A percentile compares a stretch with the other conserved stretches of the same genome.
These are phyloP conservation scores for Torymus auratus DNA, from an alignment of 2,888 invertebrate genomes.

Conservation along the genomic window DNA sequence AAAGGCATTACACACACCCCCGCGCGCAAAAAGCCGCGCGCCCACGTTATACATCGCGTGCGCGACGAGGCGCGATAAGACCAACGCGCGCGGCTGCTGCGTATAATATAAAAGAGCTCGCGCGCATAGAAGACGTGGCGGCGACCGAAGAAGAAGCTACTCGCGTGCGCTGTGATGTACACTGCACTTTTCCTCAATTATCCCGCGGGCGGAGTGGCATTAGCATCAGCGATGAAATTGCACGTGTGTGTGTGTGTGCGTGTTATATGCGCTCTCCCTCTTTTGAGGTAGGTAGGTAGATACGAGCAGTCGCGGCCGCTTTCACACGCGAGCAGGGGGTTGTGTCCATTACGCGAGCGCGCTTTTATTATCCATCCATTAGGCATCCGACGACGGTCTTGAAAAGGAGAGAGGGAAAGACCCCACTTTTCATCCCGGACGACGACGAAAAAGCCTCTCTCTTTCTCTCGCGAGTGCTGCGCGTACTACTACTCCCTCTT, in stretches of 20 bases:
- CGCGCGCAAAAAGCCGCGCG: no score
- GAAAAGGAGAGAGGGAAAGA: conserved; percentile 15
- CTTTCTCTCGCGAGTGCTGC: background rate
- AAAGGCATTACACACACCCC: no score
- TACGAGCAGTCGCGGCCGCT: conserved; percentile 11
- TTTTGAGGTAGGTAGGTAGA: background rate
- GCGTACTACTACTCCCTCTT: no score
- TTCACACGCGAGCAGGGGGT: conserved; percentile 29
- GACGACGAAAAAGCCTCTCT: no score
- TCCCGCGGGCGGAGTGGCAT: conserved; percentile 30
- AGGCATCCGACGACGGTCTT: conserved; percentile 35
- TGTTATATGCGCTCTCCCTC: conserved; percentile 7
- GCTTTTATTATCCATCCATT: conserved; percentile 50
- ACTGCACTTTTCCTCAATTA: conserved; percentile 49
- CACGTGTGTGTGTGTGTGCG: conserved; percentile 20
- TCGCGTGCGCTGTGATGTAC: background rate
- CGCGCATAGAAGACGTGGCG: no score
- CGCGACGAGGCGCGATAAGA: no score
- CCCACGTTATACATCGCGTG: no score
- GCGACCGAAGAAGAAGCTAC: background rate
- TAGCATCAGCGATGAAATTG: conserved; percentile 52
- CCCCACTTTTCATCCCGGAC: conserved; percentile 41
- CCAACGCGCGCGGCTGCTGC: no score
- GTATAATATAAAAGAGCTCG: no score
- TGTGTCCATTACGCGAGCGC: conserved; percentile 44